Conservation (phyloP, 2,888 invertebrate genomes). For the Synanthedon andrenaeformis region DNA sequence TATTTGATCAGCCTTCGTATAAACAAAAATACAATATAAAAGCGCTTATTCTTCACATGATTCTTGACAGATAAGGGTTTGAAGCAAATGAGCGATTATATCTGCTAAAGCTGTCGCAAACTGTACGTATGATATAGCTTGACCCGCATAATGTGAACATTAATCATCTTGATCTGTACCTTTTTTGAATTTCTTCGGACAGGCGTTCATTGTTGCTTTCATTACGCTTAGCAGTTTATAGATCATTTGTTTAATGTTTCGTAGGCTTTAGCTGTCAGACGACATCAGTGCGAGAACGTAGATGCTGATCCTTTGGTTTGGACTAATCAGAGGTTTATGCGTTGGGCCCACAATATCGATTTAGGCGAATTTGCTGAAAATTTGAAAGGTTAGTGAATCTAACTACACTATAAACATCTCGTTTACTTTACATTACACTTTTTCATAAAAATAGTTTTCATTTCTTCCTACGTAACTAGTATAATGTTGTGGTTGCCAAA, state of each 20-base stretch:
- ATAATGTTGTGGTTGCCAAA: too few relatives aligned
- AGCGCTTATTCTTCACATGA: not conserved
- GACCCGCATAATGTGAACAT: constrained; percentile 38
- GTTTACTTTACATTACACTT: not conserved
- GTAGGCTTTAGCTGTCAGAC: constrained; percentile 85
- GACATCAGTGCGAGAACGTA: constrained; percentile 88
- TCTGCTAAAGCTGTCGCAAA: constrained; percentile 33
- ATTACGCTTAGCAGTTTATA: constrained; percentile 8
- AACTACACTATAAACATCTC: not conserved
- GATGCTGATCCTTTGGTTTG: constrained; percentile 94
- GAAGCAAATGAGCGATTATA: constrained; percentile 37
- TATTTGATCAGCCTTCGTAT: too few relatives aligned
- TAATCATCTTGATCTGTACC: constrained; percentile 35
- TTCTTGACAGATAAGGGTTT: not conserved
- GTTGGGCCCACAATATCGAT: constrained; percentile 95
- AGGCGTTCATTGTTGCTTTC: constrained; percentile 25
- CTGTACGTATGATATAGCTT: constrained; percentile 22
- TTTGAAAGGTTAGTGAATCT: constrained; percentile 77
- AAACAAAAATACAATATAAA: too few relatives aligned
- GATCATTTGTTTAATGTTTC: not conserved
- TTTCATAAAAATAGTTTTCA: not conserved
- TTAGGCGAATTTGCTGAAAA: constrained; percentile 93
- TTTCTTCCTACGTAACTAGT: too few relatives aligned
- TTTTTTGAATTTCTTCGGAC: constrained; percentile 18
- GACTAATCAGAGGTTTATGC: constrained; percentile 94